phyloP scores from a whole-genome alignment of 2,888 invertebrate species.

The Cosmia pyralina region DNA sequence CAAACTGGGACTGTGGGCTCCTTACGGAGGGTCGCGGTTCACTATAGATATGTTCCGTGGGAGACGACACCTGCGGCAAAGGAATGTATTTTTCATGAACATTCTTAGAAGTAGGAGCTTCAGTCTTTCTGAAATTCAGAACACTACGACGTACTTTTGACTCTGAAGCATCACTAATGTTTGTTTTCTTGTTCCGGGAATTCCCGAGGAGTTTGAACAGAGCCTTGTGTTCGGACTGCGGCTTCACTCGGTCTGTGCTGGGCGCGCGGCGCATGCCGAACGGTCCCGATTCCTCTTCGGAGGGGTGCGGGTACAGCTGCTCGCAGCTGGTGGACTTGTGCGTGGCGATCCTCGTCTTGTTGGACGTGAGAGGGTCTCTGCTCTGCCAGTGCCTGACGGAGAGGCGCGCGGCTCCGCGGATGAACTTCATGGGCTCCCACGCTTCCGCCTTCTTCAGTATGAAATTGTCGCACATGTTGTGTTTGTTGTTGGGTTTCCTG shows the following conservation, averaged over 20 bases:
- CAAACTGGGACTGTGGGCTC: constrained; percentile 78
- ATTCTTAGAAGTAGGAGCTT: constrained; percentile 78
- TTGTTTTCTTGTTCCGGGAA: constrained; percentile 83
- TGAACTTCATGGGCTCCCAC: constrained; percentile 88
- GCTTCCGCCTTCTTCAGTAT: constrained; percentile 90
- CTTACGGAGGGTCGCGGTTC: constrained; percentile 81
- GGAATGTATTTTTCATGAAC: constrained; percentile 88
- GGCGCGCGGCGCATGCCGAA: constrained; percentile 86
- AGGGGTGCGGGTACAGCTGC: constrained; percentile 84
- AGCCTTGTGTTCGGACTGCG: constrained; percentile 82
- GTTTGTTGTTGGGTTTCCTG: constrained; percentile 83
- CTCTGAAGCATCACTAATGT: constrained; percentile 79
- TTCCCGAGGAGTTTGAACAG: constrained; percentile 86
- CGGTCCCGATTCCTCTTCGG: constrained; percentile 80
- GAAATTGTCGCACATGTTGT: constrained; percentile 87
- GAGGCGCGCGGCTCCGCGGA: constrained; percentile 86
- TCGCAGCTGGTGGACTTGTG: constrained; percentile 89
- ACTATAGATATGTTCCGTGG: constrained; percentile 84
- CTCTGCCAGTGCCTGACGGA: constrained; percentile 90
- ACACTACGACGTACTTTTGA: constrained; percentile 83
- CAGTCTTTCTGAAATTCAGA: constrained; percentile 85
- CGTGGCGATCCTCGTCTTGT: constrained; percentile 80
- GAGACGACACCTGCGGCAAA: constrained; percentile 79
- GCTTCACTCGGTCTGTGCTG: constrained; percentile 87
- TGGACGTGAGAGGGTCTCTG: constrained; percentile 84